Evolutionary conservation across 1,140 invertebrate genomes (phyloP).

Genomic region (Lepidurus arcticus): DNA sequence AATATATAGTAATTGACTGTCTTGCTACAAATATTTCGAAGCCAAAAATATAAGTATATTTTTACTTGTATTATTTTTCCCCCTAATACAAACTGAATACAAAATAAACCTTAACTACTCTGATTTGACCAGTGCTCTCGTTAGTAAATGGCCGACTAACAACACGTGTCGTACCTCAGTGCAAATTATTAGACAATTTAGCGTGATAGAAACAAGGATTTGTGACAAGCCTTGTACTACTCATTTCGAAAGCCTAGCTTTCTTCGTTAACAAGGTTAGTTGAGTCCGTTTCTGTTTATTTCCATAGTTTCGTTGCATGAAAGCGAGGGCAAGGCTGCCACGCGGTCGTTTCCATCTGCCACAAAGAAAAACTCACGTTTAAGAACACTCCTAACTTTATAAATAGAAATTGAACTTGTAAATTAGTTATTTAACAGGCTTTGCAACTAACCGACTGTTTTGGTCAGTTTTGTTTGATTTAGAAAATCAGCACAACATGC

Average conservation of each 20-base stretch:
- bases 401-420: neutral
- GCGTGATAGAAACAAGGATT: neutral
- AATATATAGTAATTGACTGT: neutral
- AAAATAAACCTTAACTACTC: neutral
- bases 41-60: neutral
- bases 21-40: neutral
- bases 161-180: constrained; percentile 14
- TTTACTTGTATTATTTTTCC: neutral
- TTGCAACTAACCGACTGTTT: neutral
- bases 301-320: neutral
- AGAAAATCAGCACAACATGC: too few species aligned
- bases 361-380: neutral
- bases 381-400: neutral
- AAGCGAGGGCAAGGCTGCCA: neutral
- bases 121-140: neutral
- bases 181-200: neutral
- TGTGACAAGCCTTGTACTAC: neutral
- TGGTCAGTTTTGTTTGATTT: too few species aligned
- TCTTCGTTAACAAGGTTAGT: constrained; percentile 3
- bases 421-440: neutral
- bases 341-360: constrained; percentile 6
- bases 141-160: constrained; percentile 18
- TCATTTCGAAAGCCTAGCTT: neutral
- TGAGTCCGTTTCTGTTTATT: neutral
- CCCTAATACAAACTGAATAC: neutral